Percentiles rank a stretch among this genome's conserved stretches.
These are phyloP conservation scores for Melanotaenia maccullochi DNA, from an alignment of 2,797 vertebrate species.

Conservation along the genomic window DNA sequence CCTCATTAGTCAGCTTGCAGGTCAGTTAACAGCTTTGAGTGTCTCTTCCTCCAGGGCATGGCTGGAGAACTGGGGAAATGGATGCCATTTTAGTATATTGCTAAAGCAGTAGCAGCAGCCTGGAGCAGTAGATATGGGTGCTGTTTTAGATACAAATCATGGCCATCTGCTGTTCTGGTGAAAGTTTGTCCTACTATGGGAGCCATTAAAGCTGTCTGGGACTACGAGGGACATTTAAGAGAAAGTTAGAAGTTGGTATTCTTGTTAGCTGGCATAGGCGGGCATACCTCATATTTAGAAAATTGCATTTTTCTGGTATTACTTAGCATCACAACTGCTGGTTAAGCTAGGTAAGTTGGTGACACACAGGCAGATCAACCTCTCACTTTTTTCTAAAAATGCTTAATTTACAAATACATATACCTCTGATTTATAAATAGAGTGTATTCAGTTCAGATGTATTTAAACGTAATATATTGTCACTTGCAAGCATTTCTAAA, in stretches of 20 bases:
- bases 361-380: constrained; percentile 25
- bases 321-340: constrained; percentile 35
- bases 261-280: constrained; percentile 13
- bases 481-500: constrained; percentile 27
- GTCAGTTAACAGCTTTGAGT: constrained; percentile 69
- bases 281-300: constrained; percentile 43
- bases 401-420: neutral
- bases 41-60: constrained; percentile 57
- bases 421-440: neutral
- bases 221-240: constrained; percentile 33
- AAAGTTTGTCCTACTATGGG: constrained; percentile 39
- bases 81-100: constrained; percentile 36
- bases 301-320: constrained; percentile 45
- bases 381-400: neutral
- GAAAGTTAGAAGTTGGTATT: constrained; percentile 35
- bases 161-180: constrained; percentile 67
- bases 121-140: constrained; percentile 62
- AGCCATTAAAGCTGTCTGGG: constrained; percentile 44
- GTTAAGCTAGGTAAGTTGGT: constrained; percentile 24
- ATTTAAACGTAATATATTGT: constrained; percentile 36
- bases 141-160: constrained; percentile 69
- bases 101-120: constrained; percentile 43
- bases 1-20: constrained; percentile 66
- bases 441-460: constrained; percentile 2
- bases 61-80: constrained; percentile 30